Base-by-base conservation (phyloP, 2,113 vertebrate species). In the Labrus mixtus region DNA sequence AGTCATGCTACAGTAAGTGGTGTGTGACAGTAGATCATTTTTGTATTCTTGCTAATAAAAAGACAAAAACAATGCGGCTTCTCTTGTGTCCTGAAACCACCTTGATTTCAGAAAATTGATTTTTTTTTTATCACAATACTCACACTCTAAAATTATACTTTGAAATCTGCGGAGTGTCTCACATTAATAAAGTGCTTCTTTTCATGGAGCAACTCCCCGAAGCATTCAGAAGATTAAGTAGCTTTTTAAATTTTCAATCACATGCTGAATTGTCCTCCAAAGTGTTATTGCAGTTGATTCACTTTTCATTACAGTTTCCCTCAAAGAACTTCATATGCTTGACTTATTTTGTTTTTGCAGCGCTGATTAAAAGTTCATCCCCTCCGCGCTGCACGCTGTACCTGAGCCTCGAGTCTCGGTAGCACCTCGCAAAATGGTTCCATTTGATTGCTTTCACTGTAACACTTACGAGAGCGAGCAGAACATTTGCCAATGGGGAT, bases 31-130 rank as follows among this genome's bases (percentile, higher is more conserved):
- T 93, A 93, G 84, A 92, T 93, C 89, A 23, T 83, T 91, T 94
- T 94, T 94, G 91, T 94, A 94, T 92, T 88, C 89, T 94, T 94
- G 83, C 60, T 93, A 94, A 93, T 94, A 93, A 94, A 93, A 80
- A 48, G 37, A 3, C 8, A n/a, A 50, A 85, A 89, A 66, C 51
- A 7, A 43, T 33, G 0, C 6, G 29, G 17, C 22, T 6, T 25
- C 9, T 25, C 60, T 46, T 56, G 19, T 59, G 9, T 41, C 39
- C 39, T 41, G n/a, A 48, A 69, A 67, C 6, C 33, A 48, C 25
- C 45, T 69, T 3, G 0, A 54, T 15, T 17, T 5, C 43, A 15
- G 13, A 5, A 45, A 45, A 45, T 45, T 13, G 16, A 7, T 50
- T 51, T 2, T 29, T 25, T 59, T 61, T 20, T 39, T 16, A 23